Conservation (phyloP, 2,113 vertebrate genomes). For the Henicopernis longicauda region DNA sequence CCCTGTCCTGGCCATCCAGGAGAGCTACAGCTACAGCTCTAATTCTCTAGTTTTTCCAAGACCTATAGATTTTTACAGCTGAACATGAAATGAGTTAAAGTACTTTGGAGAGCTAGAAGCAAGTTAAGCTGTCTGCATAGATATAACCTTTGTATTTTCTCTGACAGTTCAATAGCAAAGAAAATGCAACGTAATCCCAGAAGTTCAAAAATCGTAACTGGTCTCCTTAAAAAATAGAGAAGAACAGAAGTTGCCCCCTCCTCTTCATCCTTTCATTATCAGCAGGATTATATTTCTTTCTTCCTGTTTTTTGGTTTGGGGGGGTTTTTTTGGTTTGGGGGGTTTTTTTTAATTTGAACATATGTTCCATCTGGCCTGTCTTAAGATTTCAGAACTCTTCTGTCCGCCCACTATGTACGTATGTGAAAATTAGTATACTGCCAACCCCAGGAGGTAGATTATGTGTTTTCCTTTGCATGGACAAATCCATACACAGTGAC, state of each 20-base stretch:
- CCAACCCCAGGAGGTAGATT: not conserved
- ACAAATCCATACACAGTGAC: not conserved
- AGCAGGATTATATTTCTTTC: not conserved
- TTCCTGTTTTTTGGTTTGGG: not conserved
- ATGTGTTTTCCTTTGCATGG: not conserved
- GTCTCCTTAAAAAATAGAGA: not conserved
- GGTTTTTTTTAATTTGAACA: not conserved
- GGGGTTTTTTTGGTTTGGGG: not conserved
- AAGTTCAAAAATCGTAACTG: not conserved
- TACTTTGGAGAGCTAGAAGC: not conserved
- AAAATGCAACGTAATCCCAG: not conserved
- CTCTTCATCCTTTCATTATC: not conserved
- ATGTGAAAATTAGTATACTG: not conserved
- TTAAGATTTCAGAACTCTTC: not conserved
- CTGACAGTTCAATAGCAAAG: conserved; percentile 23
- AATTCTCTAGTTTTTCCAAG: not conserved
- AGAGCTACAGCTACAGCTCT: not conserved
- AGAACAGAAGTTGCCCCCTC: not conserved
- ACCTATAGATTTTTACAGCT: not conserved
- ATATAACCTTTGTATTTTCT: conserved; percentile 24
- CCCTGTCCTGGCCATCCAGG: not conserved
- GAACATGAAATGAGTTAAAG: conserved; percentile 8
- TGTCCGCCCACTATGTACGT: not conserved
- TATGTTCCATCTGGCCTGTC: not conserved
- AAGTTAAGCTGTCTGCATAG: conserved; percentile 24